Evolutionary conservation across 2,113 vertebrate genomes (phyloP), one percentile per base, ranked within the genome.

Genomic region (Gambusia holbrooki): DNA sequence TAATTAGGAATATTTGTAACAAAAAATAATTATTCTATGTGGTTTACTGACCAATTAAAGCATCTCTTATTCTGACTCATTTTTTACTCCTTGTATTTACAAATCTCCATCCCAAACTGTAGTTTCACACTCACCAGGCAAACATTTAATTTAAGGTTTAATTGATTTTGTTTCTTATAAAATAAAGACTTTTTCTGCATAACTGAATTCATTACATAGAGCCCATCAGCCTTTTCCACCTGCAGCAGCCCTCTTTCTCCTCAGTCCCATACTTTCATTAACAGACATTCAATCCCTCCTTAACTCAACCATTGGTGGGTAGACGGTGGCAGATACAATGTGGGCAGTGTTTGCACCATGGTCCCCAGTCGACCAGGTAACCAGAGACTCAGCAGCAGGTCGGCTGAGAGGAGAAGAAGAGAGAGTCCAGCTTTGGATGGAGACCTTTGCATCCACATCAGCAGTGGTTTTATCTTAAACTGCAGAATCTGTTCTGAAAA

Each of bases 221-320:
- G 45, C 17, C 45, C 17, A 19, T 19, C 14, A 42, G 40, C 9
- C 28, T 33, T 77, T 28, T 78, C 40, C 64, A 17, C 17, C 63
- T 45, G 69, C 75, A 67, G 62, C 80, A 73, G 69, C 81, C 40
- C 66, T 30, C 61, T 62, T 48, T 35, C 64, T 74, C 5, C 75
- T 71, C 82, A 71, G 74, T 82, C 85, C 58, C 74, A 73, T 74
- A 84, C 78, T 89, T 85, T 85, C 69, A 92, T 89, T 84, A 86
- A 68, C 25, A 4, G 88, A 85, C 83, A 93, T 89, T 77, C 67
- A 86, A 92, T 89, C 82, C 76, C 64, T 78, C 63, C 73, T 74
- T 70, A 81, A 91, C 87, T 83, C 89, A 84, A 69, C 62, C 66
- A 27, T 13, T 61, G 74, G 33, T n/a, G 60, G 8, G 68, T 58